A percentile compares a stretch with the other conserved stretches of the same genome.
phyloP scores from a whole-genome alignment of 2,113 vertebrate species.

The Ailurus styani region DNA sequence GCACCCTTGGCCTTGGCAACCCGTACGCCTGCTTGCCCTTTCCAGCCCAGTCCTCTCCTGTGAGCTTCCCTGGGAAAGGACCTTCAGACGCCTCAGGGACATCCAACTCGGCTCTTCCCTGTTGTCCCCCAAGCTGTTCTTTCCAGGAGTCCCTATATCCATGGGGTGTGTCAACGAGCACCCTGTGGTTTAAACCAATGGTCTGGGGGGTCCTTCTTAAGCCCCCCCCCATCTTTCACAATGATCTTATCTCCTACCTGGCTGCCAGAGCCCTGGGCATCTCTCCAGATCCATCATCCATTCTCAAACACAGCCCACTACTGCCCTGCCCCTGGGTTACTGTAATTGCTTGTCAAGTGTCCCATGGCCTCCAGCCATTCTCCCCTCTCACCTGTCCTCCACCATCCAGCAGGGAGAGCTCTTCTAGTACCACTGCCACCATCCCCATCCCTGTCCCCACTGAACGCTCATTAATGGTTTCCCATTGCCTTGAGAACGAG shows the following conservation, averaged over 20 bases:
- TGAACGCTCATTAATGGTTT: neutral
- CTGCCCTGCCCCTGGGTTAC: neutral
- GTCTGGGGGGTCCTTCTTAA: neutral
- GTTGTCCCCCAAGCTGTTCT: neutral
- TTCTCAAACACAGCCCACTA: neutral
- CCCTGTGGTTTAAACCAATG: neutral
- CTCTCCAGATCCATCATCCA: neutral
- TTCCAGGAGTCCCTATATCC: neutral
- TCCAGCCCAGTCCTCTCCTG: neutral
- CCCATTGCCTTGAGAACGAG: neutral
- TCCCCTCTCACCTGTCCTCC: neutral
- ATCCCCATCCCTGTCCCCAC: fast-evolving
- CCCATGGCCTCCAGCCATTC: no score
- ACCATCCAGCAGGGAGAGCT: no score
- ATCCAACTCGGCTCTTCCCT: neutral
- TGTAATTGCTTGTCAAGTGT: fast-evolving
- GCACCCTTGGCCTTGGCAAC: neutral
- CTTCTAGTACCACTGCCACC: neutral
- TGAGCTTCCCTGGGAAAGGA: neutral
- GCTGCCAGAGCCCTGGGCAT: neutral
- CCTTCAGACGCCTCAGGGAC: neutral
- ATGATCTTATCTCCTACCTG: neutral
- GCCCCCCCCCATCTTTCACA: no score
- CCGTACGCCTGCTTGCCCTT: neutral
- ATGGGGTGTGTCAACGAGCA: fast-evolving